Percentiles rank a stretch among this genome's conserved stretches.
These are phyloP conservation scores for Kryptolebias ocellatus DNA, from an alignment of 2,797 vertebrate species.

Conservation along the genomic window DNA sequence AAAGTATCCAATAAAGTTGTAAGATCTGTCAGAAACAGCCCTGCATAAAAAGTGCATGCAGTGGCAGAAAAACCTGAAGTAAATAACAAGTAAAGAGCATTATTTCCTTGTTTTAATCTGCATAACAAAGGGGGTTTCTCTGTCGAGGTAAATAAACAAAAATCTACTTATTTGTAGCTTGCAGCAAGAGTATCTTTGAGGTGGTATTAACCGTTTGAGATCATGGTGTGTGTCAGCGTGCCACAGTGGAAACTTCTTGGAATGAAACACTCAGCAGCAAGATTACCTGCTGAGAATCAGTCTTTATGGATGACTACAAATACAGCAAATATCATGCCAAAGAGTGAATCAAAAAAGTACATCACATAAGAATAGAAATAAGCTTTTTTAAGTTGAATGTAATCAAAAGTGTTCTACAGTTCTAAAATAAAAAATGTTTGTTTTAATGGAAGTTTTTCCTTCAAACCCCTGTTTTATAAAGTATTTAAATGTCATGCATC, in stretches of 20 bases:
- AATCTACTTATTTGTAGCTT: conserved; percentile 1
- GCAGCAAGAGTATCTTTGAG: conserved; percentile 11
- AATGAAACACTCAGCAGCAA: neutral
- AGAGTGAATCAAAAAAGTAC: no score
- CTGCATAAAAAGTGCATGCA: conserved; percentile 24
- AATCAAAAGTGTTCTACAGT: neutral
- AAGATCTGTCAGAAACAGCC: conserved; percentile 26
- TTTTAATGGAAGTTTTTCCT: conserved; percentile 13
- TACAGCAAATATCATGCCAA: neutral
- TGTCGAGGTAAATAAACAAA: conserved; percentile 33
- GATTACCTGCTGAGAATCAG: neutral
- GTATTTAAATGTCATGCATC: conserved; percentile 33
- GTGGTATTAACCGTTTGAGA: neutral
- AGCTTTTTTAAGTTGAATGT: neutral
- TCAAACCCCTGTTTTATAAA: neutral
- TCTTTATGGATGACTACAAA: neutral
- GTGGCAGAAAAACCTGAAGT: conserved; percentile 43
- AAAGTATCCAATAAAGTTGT: conserved; percentile 38
- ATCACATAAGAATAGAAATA: neutral
- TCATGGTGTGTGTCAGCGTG: conserved; percentile 3
- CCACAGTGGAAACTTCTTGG: neutral
- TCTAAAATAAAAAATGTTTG: neutral
- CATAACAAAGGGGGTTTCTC: conserved; percentile 28
- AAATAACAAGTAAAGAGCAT: conserved; percentile 23
- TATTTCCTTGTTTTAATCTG: conserved; percentile 35